These are phyloP conservation scores for Ceratosolen solmsi DNA, from an alignment of 1,140 invertebrate genomes.

Conservation along the genomic window DNA sequence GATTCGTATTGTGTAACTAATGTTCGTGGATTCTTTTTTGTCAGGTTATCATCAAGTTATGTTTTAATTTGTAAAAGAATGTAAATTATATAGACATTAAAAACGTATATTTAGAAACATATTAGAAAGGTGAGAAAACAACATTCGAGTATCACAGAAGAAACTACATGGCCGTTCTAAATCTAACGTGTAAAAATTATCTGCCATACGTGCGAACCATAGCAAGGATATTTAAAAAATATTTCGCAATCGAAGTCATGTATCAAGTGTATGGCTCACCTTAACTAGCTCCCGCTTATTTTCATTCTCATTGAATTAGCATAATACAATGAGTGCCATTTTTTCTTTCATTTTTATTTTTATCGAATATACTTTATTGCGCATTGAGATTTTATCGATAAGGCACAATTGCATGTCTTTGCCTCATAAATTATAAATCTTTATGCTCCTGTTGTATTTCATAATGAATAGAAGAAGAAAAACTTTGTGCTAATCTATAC, in stretches of 20 bases:
- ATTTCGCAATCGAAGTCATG: conserved; percentile 9
- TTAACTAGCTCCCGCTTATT: conserved; percentile 4
- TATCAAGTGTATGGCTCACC: conserved; percentile 15
- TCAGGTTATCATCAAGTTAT: too few relatives aligned
- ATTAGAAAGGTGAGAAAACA: conserved; percentile 27
- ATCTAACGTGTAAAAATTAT: background rate
- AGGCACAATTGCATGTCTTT: background rate
- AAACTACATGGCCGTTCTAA: conserved; percentile 3
- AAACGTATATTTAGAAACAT: background rate
- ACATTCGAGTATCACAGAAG: background rate
- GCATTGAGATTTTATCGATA: conserved; percentile 26
- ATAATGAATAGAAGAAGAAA: background rate
- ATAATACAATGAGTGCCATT: conserved; percentile 23
- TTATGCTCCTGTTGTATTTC: background rate
- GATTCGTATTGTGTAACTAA: too few relatives aligned
- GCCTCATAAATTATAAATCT: conserved; percentile 4
- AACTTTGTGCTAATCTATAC: background rate
- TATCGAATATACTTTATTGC: conserved; percentile 9
- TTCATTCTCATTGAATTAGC: conserved; percentile 19
- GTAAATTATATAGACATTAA: too few relatives aligned
- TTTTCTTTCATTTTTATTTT: conserved; percentile 10
- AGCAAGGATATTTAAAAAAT: conserved; percentile 16
- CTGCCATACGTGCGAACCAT: background rate
- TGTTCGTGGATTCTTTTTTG: too few relatives aligned
- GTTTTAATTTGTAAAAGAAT: too few relatives aligned